Conservation (phyloP, 2,797 vertebrate species). For the Sebastes hopkinsi region DNA sequence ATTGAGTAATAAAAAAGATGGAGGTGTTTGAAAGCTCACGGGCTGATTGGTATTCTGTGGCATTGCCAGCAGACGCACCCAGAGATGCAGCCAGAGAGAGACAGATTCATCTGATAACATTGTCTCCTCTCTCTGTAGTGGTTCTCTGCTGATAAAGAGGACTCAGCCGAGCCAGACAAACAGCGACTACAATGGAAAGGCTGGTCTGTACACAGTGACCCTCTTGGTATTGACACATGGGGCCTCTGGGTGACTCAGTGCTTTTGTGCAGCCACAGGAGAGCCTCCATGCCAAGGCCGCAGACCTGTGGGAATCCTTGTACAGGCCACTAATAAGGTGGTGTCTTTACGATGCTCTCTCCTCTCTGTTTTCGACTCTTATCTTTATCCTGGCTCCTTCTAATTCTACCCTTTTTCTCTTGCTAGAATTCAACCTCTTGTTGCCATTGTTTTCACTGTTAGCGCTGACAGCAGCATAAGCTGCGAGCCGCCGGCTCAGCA, state of each 20-base stretch:
- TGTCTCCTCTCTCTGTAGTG: slow-evolving; percentile 39
- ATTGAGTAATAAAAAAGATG: slow-evolving; percentile 10
- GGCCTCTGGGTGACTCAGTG: slow-evolving; percentile 60
- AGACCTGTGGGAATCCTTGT: slow-evolving; percentile 19
- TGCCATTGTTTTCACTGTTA: no score
- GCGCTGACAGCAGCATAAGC: no score
- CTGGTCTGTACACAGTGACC: slow-evolving; percentile 15
- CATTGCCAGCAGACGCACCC: slow-evolving; percentile 27
- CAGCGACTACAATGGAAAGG: slow-evolving; percentile 28
- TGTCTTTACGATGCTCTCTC: background rate
- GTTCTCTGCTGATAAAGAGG: slow-evolving; percentile 49
- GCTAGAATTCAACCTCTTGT: background rate
- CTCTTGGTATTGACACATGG: slow-evolving; percentile 45
- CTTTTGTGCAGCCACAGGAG: slow-evolving; percentile 42
- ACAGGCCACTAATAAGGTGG: background rate
- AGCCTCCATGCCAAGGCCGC: slow-evolving; percentile 5
- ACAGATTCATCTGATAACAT: slow-evolving; percentile 45
- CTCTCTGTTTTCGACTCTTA: background rate
- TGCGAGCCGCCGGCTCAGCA: no score
- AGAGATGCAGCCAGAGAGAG: slow-evolving; percentile 22
- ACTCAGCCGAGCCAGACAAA: slow-evolving; percentile 42
- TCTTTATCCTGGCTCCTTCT: background rate
- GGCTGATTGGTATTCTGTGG: slow-evolving; percentile 39
- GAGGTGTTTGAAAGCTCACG: slow-evolving; percentile 11
- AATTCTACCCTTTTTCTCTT: background rate